Conservation (phyloP, 2,888 invertebrate species). For the Eurytoma adleriae region DNA sequence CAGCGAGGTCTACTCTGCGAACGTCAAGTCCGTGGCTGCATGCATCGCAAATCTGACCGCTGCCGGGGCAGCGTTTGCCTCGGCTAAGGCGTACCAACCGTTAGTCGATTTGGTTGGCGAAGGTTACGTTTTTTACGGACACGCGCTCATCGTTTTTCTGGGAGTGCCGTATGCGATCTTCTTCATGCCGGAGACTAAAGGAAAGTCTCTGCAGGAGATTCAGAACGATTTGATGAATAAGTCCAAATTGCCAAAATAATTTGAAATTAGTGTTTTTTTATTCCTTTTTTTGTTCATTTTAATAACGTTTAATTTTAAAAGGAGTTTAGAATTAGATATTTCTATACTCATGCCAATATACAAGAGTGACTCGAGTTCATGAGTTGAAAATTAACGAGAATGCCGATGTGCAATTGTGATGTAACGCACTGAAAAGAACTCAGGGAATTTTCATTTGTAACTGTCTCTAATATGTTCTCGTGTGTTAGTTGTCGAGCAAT, state of each 20-base stretch:
- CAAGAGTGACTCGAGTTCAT: no score
- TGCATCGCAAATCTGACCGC: slow-evolving; percentile 59
- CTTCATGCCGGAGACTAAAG: slow-evolving; percentile 92
- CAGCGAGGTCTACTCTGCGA: slow-evolving; percentile 60
- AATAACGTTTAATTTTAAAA: no score
- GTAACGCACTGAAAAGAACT: no score
- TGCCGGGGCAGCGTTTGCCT: slow-evolving; percentile 57
- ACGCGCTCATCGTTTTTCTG: slow-evolving; percentile 55
- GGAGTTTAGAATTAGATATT: no score
- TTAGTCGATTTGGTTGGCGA: slow-evolving; percentile 56
- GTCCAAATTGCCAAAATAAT: not conserved
- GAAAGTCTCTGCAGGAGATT: slow-evolving; percentile 90
- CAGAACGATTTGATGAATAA: slow-evolving; percentile 80
- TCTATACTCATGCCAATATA: no score
- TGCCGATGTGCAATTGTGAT: no score
- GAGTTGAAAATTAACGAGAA: no score
- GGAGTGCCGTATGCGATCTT: slow-evolving; percentile 77
- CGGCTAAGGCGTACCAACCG: slow-evolving; percentile 61
- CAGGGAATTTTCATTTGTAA: no score
- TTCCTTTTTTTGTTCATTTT: not conserved
- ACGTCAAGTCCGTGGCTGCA: slow-evolving; percentile 59
- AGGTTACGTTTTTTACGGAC: slow-evolving; percentile 62
- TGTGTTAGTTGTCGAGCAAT: no score
- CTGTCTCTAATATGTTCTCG: no score
- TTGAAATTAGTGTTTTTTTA: not conserved